Conservation (phyloP, 2,797 vertebrate species). For the Sebastes umbrosus region DNA sequence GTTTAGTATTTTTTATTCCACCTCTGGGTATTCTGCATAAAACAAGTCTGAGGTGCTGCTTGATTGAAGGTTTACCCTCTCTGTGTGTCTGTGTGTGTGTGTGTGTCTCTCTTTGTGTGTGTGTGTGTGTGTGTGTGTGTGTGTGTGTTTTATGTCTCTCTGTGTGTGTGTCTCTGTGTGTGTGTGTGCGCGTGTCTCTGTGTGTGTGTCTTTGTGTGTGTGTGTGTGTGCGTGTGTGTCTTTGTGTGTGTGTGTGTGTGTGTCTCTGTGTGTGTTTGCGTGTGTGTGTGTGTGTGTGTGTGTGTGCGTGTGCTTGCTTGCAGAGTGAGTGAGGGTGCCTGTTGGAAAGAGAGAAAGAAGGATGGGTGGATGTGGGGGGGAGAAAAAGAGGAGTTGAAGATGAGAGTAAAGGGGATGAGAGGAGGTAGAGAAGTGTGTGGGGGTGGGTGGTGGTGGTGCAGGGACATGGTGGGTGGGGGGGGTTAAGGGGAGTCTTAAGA, state of each 20-base stretch:
- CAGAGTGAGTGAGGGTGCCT: not conserved
- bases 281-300: not conserved
- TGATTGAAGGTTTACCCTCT: not conserved
- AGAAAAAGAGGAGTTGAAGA: not conserved
- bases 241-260: too few relatives aligned
- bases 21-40: slow-evolving; percentile 4
- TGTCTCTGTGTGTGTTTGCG: not conserved
- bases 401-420: slow-evolving; percentile 8
- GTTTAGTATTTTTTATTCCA: not conserved
- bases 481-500: slow-evolving; percentile 5
- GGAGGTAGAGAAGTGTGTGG: not conserved
- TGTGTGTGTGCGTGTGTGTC: not conserved
- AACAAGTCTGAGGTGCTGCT: slow-evolving; percentile 4
- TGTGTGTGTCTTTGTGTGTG: too few relatives aligned
- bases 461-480: not conserved
- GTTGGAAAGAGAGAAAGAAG: not conserved
- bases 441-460: not conserved
- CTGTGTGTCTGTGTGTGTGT: not conserved
- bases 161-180: not conserved
- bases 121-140: not conserved
- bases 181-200: rapidly evolving
- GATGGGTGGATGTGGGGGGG: not conserved
- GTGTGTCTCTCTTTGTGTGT: not conserved
- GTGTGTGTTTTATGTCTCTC: not conserved
- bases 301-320: not conserved